Conservation (phyloP, 1,140 invertebrate genomes). For the Drosophila bipectinata region DNA sequence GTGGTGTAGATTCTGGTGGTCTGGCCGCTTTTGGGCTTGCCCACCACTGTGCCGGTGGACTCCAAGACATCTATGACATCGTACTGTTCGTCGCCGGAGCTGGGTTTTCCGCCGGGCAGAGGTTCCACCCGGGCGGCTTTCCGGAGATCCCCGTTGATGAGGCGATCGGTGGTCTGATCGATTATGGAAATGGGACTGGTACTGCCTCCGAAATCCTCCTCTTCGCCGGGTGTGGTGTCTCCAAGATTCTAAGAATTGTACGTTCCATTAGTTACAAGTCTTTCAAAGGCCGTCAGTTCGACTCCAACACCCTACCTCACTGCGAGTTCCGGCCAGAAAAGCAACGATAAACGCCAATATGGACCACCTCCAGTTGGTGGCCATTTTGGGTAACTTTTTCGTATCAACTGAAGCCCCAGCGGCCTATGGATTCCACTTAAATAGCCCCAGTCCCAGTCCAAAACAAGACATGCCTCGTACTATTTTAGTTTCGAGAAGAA, state of each 20-base stretch:
- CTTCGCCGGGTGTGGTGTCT: constrained; percentile 23
- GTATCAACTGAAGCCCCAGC: constrained; percentile 60
- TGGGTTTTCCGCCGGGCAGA: background rate
- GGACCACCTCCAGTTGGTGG: constrained; percentile 53
- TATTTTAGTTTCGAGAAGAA: background rate
- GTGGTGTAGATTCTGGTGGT: constrained; percentile 73
- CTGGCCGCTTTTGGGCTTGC: constrained; percentile 59
- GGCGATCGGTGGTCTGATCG: constrained; percentile 30
- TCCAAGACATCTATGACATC: constrained; percentile 65
- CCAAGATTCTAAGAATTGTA: background rate
- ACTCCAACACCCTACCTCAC: constrained; percentile 28
- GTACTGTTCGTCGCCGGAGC: constrained; percentile 23
- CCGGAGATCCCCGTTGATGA: constrained; percentile 29
- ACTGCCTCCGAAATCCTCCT: constrained; percentile 2
- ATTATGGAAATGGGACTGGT: constrained; percentile 6
- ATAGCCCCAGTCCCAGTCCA: constrained; percentile 31
- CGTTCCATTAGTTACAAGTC: no score
- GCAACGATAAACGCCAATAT: constrained; percentile 34
- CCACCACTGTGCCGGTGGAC: constrained; percentile 26
- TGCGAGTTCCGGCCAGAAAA: constrained; percentile 17
- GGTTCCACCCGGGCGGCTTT: constrained; percentile 36
- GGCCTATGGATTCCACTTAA: constrained; percentile 58
- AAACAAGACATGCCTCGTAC: constrained; percentile 1
- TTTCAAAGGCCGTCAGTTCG: background rate
- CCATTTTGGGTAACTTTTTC: constrained; percentile 38